A percentile compares a stretch with the other conserved stretches of the same genome.
phyloP scores from a whole-genome alignment of 64 coral and sea anemone genomes.

The Exaiptasia diaphana region DNA sequence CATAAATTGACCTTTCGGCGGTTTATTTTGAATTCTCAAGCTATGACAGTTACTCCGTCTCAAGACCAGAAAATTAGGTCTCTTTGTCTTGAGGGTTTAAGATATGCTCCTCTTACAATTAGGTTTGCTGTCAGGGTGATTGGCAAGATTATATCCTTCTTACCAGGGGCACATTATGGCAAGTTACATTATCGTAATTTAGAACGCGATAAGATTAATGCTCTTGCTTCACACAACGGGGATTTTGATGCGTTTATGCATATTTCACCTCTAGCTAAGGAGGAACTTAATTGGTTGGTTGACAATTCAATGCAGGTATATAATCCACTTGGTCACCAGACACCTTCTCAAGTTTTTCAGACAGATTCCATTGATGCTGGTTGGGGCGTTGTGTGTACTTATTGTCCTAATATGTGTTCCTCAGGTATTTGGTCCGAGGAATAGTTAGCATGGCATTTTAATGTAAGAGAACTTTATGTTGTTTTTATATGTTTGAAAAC shows the following conservation, averaged over 20 bases:
- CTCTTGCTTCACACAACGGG: too few species aligned
- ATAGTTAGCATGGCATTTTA: neutral
- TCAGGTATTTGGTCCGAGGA: too few species aligned
- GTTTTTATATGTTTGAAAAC: too few species aligned
- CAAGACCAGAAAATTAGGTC: neutral
- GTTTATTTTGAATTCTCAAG: slow-evolving; percentile 4
- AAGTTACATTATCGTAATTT: slow-evolving; percentile 28
- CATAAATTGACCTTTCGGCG: slow-evolving; percentile 2
- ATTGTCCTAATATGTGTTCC: too few species aligned
- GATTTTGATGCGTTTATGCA: too few species aligned
- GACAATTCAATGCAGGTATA: too few species aligned
- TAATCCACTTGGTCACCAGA: too few species aligned
- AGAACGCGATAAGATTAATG: slow-evolving; percentile 14
- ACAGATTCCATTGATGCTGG: slow-evolving; percentile 16
- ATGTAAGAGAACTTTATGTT: slow-evolving; percentile 1
- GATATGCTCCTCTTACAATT: neutral
- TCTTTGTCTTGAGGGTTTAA: neutral
- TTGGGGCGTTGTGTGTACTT: neutral
- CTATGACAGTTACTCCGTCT: neutral
- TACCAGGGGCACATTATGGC: slow-evolving; percentile 16
- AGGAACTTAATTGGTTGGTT: too few species aligned
- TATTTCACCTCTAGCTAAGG: too few species aligned
- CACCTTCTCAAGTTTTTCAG: neutral
- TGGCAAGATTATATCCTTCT: slow-evolving; percentile 23
- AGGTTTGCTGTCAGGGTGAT: neutral